A percentile compares a stretch with the other conserved stretches of the same genome.
These are phyloP conservation scores for Microvelia longipes DNA, from an alignment of 1,140 invertebrate genomes.

Conservation along the genomic window DNA sequence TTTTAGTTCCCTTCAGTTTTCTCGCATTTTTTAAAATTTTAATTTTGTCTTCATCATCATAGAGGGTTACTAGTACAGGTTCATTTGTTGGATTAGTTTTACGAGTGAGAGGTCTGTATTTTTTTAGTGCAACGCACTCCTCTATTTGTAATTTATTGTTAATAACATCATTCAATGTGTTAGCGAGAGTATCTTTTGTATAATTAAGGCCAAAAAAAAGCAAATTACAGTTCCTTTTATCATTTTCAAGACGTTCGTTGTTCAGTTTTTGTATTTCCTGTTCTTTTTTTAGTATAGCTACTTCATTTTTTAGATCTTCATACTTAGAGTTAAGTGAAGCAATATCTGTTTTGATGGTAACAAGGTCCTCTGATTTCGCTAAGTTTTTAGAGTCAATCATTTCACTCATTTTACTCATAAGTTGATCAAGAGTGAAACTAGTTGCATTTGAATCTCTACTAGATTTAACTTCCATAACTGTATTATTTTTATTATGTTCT, in stretches of 20 bases:
- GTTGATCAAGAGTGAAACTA: not conserved
- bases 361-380: not conserved
- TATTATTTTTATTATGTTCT: not conserved
- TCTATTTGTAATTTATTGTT: not conserved
- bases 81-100: not conserved
- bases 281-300: not conserved
- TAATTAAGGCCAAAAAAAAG: not conserved
- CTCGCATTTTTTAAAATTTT: not conserved
- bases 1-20: not conserved
- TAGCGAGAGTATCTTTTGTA: not conserved
- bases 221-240: not conserved
- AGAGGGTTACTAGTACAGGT: not conserved
- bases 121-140: not conserved
- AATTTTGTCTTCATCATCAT: not conserved
- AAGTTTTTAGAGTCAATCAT: not conserved
- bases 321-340: not conserved
- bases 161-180: not conserved
- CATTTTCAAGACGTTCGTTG: not conserved
- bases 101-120: not conserved
- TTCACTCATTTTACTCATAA: not conserved
- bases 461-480: not conserved
- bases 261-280: not conserved
- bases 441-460: not conserved
- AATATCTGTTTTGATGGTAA: not conserved
- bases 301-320: not conserved